Evolutionary conservation across 2,888 invertebrate genomes (phyloP).

Genomic region (Odontocerum albicorne): DNA sequence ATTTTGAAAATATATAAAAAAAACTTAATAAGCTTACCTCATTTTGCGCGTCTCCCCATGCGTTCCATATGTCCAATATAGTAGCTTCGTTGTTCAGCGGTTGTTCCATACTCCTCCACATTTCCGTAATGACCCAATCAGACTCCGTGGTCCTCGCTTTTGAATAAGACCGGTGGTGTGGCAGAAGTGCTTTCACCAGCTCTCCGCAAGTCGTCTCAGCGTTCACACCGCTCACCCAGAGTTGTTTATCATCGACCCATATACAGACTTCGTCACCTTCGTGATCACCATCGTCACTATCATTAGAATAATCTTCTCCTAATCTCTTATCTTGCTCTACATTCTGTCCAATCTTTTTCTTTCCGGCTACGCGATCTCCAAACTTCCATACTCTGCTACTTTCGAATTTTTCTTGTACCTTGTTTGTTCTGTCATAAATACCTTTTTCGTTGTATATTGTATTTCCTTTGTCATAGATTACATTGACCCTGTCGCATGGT

Average conservation of each 20-base stretch:
- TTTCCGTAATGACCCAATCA: conserved; percentile 71
- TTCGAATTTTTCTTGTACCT: background rate
- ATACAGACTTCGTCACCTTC: conserved; percentile 63
- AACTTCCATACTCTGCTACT: too few relatives aligned
- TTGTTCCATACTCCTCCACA: conserved; percentile 78
- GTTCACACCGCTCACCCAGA: conserved; percentile 79
- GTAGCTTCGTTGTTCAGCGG: conserved; percentile 70
- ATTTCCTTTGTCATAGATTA: background rate
- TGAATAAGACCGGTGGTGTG: conserved; percentile 47
- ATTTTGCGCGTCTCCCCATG: conserved; percentile 74
- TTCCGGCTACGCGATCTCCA: too few relatives aligned
- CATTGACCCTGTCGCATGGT: background rate
- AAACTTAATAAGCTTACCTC: conserved; percentile 52
- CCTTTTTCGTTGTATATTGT: background rate
- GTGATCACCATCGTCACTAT: conserved; percentile 14
- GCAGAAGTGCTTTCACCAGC: conserved; percentile 71
- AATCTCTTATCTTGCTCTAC: conserved; percentile 1
- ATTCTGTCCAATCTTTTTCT: background rate
- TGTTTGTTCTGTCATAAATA: background rate
- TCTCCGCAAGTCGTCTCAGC: conserved; percentile 78
- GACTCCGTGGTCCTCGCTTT: conserved; percentile 13
- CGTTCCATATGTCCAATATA: conserved; percentile 76
- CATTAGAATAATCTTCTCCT: background rate
- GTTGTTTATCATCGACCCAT: conserved; percentile 73
- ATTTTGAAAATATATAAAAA: too few relatives aligned